phyloP scores from a whole-genome alignment of 2,797 vertebrate genomes.

The Rhinophrynus dorsalis region DNA sequence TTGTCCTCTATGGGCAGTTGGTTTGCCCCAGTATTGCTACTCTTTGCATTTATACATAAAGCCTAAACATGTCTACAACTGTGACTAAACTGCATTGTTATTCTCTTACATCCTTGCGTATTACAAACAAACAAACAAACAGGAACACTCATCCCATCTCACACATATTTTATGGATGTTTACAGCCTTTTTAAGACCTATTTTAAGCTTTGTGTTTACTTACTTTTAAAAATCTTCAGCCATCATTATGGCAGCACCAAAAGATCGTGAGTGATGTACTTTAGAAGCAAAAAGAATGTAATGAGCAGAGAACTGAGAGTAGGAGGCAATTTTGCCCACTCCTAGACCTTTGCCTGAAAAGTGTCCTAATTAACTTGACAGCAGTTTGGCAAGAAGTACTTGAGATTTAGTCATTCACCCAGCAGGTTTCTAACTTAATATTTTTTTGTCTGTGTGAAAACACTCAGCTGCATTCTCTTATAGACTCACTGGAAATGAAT shows the following conservation, averaged over 20 bases:
- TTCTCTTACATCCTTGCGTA: no score
- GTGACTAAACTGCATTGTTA: no score
- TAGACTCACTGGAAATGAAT: no score
- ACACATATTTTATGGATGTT: neutral
- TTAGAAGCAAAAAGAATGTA: slow-evolving; percentile 29
- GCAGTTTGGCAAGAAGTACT: slow-evolving; percentile 30
- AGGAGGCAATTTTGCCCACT: slow-evolving; percentile 42
- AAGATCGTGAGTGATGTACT: slow-evolving; percentile 41
- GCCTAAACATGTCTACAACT: no score
- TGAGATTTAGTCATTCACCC: slow-evolving; percentile 37
- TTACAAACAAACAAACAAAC: no score
- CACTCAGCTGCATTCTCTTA: neutral
- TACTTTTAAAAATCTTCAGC: slow-evolving; percentile 22
- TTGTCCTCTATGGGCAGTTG: no score
- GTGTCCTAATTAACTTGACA: slow-evolving; percentile 50
- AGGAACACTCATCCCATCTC: neutral
- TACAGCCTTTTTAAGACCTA: slow-evolving; percentile 6
- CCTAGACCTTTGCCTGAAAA: slow-evolving; percentile 45
- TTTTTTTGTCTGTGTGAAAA: neutral
- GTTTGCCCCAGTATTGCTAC: no score
- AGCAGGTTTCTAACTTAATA: slow-evolving; percentile 30
- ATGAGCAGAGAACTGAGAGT: slow-evolving; percentile 39
- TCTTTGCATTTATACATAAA: no score
- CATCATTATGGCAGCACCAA: slow-evolving; percentile 28
- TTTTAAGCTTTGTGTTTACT: slow-evolving; percentile 32